Base-by-base conservation (phyloP, 2,113 vertebrate genomes). In the Martes martes region DNA sequence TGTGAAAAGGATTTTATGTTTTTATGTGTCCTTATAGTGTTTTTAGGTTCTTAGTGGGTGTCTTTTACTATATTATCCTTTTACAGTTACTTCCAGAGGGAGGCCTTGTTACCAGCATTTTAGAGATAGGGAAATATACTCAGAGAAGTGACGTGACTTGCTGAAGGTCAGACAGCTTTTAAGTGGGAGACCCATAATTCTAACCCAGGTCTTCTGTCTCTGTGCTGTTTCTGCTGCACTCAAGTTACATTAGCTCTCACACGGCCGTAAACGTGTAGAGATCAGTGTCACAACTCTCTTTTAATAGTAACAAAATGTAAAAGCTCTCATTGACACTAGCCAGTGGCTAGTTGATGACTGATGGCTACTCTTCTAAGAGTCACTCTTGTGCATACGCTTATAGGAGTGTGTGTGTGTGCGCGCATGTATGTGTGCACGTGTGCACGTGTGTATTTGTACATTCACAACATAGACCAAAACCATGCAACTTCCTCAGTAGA, bases 141-240 rank as follows among this genome's bases (percentile, higher is more conserved):
- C 45, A 96, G 42, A 96, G 61, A 95, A 42, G 61, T 81, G 87
- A 89, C 59, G 4, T 88, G 88, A 91, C n/a, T 95, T 89, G 26
- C 42, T 26, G 23, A 89, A 79, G 57, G 19, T 95, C 61, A 85
- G 33, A 93, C 7, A 83, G 69, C 80, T 89, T 91, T 94, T 59
- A 94, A 83, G 47, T 21, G 19, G 39, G 55, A 95, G 33, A 97
- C 39, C 26, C 33, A 55, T 19, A 91, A 89, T 85, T 94, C 69
- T 88, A 92, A 91, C 36, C 15, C 45, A 79, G 18, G 36, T 39
- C 45, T 71, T 79, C 67, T 90, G 31, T 86, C 55, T 95, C n/a
- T 95, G 47, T 79, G 18, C 13, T n/a, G 21, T 89, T 95, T 84
- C 71, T 89, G 52, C 15, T 81, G 24, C 42, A 74, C 19, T 11